These are phyloP conservation scores for Etheostoma cragini DNA, from an alignment of 2,113 vertebrate genomes.

Conservation along the genomic window DNA sequence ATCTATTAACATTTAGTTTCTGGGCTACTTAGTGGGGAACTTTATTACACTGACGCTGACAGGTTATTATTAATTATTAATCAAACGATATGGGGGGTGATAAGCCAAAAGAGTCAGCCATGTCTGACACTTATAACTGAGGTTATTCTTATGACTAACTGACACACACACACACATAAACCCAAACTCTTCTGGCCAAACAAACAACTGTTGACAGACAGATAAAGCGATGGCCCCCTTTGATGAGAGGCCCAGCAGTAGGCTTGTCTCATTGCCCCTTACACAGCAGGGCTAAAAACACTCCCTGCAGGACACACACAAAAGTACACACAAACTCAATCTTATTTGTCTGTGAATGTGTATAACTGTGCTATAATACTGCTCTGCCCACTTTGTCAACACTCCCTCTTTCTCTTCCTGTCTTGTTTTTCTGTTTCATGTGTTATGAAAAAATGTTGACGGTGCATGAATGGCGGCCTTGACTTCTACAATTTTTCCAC, in stretches of 20 bases:
- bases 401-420: constrained; percentile 17
- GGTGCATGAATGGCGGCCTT: background rate
- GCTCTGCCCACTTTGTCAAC: constrained; percentile 44
- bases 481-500: constrained; percentile 4
- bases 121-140: constrained; percentile 35
- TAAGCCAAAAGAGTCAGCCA: constrained; percentile 19
- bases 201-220: constrained; percentile 64
- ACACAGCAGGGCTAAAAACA: constrained; percentile 60
- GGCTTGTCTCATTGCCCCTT: constrained; percentile 36
- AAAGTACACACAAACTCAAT: constrained; percentile 7
- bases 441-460: constrained; percentile 33
- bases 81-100: constrained; percentile 23
- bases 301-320: constrained; percentile 21
- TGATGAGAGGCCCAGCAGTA: constrained; percentile 46
- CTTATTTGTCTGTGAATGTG: constrained; percentile 17
- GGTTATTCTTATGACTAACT: constrained; percentile 44
- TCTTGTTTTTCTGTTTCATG: constrained; percentile 44
- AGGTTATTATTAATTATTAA: constrained; percentile 7
- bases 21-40: constrained; percentile 43
- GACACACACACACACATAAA: constrained; percentile 17
- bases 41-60: constrained; percentile 35
- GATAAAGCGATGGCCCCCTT: constrained; percentile 43
- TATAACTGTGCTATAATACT: constrained; percentile 33
- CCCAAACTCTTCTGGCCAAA: constrained; percentile 40
- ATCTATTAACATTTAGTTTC: constrained; percentile 70